phyloP scores from a whole-genome alignment of 2,888 invertebrate genomes.

The Limnephilus auricula region DNA sequence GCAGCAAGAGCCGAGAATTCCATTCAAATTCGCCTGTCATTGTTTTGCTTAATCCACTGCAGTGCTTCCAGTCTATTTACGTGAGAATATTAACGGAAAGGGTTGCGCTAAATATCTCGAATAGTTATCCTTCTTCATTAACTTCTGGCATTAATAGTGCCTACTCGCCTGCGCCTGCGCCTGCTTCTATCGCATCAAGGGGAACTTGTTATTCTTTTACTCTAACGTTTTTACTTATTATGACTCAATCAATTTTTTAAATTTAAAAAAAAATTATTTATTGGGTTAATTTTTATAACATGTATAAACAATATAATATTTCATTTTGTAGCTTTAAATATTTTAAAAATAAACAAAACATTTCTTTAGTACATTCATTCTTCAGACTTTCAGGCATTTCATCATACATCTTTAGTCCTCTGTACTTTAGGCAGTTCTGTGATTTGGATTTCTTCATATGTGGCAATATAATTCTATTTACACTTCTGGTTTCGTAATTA shows the following conservation, averaged over 20 bases:
- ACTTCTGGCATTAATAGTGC: neutral
- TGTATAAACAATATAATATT: too few relatives aligned
- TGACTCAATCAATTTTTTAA: neutral
- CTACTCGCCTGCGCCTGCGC: neutral
- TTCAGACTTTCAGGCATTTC: too few relatives aligned
- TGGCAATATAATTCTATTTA: too few relatives aligned
- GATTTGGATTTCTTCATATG: too few relatives aligned
- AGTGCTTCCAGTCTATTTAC: constrained; percentile 44
- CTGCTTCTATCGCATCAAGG: neutral
- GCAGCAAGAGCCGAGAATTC: constrained; percentile 35
- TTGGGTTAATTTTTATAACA: too few relatives aligned
- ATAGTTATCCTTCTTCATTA: neutral
- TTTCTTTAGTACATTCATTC: too few relatives aligned
- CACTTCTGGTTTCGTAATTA: too few relatives aligned
- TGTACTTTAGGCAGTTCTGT: too few relatives aligned
- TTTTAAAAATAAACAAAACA: too few relatives aligned
- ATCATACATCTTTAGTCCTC: too few relatives aligned
- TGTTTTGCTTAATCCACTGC: constrained; percentile 45
- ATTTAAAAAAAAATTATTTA: too few relatives aligned
- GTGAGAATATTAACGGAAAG: constrained; percentile 2
- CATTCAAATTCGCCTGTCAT: constrained; percentile 44
- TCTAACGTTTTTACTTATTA: neutral
- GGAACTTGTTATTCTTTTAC: neutral
- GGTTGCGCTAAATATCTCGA: neutral
- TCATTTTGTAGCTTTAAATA: too few relatives aligned